Percentiles rank a stretch among this genome's conserved stretches.
phyloP scores from a whole-genome alignment of 2,113 vertebrate species.

The Ammospiza nelsoni region DNA sequence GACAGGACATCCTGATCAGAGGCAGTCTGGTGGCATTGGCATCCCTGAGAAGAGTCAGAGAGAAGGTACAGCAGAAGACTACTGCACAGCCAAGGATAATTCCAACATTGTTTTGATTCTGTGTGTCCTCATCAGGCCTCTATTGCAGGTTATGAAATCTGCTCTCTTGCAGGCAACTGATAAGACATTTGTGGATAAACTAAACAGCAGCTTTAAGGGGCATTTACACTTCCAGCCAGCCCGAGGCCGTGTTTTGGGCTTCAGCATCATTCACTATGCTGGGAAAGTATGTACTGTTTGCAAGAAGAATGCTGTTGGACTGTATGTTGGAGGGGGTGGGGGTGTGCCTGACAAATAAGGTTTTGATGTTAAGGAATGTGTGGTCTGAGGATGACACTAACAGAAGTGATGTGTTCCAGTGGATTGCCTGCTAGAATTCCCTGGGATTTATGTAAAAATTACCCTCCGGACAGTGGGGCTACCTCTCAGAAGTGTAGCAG shows the following conservation, averaged over 20 bases:
- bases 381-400: neutral
- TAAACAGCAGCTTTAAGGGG: slow-evolving; percentile 73
- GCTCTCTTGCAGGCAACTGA: slow-evolving; percentile 74
- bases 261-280: slow-evolving; percentile 78
- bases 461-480: neutral
- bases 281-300: slow-evolving; percentile 74
- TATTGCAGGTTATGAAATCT: neutral
- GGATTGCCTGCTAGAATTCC: neutral
- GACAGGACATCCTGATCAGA: neutral
- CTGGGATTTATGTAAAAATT: neutral
- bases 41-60: neutral
- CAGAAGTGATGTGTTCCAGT: neutral
- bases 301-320: neutral
- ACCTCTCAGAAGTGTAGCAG: neutral
- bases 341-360: neutral
- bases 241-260: slow-evolving; percentile 60
- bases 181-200: slow-evolving; percentile 78
- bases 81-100: neutral
- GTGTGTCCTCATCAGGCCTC: neutral
- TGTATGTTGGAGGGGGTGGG: neutral
- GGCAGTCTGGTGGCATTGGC: neutral
- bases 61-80: neutral
- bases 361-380: neutral
- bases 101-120: neutral
- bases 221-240: slow-evolving; percentile 69